Evolutionary conservation across 1,140 invertebrate species (phyloP).

Genomic region (Musca vetustissima): DNA sequence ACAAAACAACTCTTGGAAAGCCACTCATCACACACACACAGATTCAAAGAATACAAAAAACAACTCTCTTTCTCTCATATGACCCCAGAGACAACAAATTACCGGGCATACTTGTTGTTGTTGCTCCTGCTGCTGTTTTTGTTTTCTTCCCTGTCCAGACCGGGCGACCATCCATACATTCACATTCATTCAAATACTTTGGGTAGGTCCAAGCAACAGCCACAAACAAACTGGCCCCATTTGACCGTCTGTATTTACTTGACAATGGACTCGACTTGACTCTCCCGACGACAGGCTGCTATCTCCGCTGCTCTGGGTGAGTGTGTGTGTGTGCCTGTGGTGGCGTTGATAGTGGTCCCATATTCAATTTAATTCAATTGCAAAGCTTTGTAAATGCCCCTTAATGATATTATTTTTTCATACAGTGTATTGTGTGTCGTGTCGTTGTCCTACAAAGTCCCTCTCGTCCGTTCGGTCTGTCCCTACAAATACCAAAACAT

Average conservation of each 20-base stretch:
- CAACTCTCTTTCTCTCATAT: background rate
- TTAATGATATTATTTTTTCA: conserved; percentile 25
- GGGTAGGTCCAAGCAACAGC: too few relatives aligned
- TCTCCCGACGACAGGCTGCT: too few relatives aligned
- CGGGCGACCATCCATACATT: too few relatives aligned
- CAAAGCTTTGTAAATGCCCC: conserved; percentile 29
- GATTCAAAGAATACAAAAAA: background rate
- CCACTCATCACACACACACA: too few relatives aligned
- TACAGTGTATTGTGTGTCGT: conserved; percentile 1
- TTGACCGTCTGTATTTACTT: conserved; percentile 6
- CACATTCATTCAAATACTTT: too few relatives aligned
- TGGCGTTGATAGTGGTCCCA: conserved; percentile 17
- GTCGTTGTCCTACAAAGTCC: background rate
- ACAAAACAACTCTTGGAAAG: too few relatives aligned
- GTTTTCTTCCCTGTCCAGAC: too few relatives aligned
- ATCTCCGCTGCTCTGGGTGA: background rate
- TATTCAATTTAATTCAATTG: conserved; percentile 35
- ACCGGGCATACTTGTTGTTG: conserved; percentile 6
- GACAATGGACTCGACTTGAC: conserved; percentile 11
- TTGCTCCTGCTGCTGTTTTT: too few relatives aligned
- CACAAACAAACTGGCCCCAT: too few relatives aligned
- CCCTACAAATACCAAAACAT: background rate
- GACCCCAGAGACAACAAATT: too few relatives aligned
- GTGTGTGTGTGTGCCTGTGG: background rate
- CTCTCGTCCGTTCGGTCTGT: too few relatives aligned